Conservation (phyloP, 2,797 vertebrate species). For the Coendou prehensilis region DNA sequence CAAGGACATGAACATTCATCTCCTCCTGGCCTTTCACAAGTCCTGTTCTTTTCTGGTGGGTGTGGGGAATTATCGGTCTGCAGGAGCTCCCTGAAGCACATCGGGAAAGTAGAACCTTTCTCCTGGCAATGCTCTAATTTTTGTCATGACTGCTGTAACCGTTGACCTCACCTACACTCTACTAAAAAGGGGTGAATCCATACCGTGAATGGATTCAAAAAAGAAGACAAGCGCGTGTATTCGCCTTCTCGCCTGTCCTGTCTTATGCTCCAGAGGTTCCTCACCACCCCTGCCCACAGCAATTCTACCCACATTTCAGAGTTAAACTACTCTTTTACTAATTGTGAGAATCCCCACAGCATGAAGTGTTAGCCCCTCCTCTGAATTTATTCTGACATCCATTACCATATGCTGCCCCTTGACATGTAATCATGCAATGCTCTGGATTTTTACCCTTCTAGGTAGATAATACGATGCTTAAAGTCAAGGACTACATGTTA, state of each 20-base stretch:
- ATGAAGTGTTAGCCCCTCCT: too few relatives aligned
- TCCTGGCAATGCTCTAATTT: not conserved
- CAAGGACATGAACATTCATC: not conserved
- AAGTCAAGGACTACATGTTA: not conserved
- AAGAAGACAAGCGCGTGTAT: rapidly evolving
- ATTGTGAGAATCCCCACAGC: too few relatives aligned
- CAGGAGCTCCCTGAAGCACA: not conserved
- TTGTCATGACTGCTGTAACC: not conserved
- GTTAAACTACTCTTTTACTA: too few relatives aligned
- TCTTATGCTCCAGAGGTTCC: too few relatives aligned
- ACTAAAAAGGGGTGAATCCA: not conserved
- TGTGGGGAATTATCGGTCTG: too few relatives aligned
- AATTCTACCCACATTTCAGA: not conserved
- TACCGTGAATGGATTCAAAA: too few relatives aligned
- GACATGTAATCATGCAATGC: rapidly evolving
- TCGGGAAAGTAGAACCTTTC: not conserved
- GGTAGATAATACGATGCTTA: not conserved
- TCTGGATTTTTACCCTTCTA: not conserved
- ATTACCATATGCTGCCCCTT: not conserved
- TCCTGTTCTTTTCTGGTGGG: not conserved
- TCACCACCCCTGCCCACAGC: not conserved
- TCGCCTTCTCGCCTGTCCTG: not conserved
- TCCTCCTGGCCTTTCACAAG: too few relatives aligned
- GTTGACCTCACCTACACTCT: not conserved
- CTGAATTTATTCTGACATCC: not conserved